Evolutionary conservation across 2,113 vertebrate species (phyloP).

Genomic region (Paradoxurus hermaphroditus): DNA sequence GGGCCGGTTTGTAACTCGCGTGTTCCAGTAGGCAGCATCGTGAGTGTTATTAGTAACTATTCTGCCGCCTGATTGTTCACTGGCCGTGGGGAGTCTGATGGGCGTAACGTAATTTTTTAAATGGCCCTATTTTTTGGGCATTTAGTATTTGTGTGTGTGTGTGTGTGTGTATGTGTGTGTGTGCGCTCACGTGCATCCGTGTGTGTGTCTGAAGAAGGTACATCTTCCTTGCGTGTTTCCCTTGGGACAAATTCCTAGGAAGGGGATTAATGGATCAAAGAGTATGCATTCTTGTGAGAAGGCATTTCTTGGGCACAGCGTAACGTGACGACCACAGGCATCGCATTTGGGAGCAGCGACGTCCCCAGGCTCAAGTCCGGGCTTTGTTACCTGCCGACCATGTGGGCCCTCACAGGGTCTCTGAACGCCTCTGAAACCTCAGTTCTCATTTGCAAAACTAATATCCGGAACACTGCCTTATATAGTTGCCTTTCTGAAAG

Average conservation of each 20-base stretch:
- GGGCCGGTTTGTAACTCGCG: neutral
- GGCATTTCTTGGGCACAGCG: neutral
- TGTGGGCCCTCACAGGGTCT: neutral
- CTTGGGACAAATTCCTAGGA: neutral
- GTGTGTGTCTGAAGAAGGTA: neutral
- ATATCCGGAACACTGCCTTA: neutral
- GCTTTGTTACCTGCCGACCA: neutral
- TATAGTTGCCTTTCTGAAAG: neutral
- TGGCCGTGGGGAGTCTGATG: neutral
- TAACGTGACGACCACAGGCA: neutral
- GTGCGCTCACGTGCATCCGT: no score
- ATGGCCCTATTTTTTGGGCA: neutral
- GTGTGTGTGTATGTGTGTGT: neutral
- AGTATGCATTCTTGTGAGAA: neutral
- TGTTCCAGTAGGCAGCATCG: neutral
- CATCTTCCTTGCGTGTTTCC: neutral
- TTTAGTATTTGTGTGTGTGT: neutral
- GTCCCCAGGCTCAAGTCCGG: neutral
- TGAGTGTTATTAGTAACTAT: neutral
- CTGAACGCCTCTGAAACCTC: neutral
- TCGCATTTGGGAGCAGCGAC: neutral
- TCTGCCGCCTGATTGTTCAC: neutral
- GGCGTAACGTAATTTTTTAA: neutral
- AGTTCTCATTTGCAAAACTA: neutral
- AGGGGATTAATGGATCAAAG: neutral